These are phyloP conservation scores for Oncorhynchus tshawytscha DNA, from an alignment of 2,113 vertebrate species.

Conservation along the genomic window DNA sequence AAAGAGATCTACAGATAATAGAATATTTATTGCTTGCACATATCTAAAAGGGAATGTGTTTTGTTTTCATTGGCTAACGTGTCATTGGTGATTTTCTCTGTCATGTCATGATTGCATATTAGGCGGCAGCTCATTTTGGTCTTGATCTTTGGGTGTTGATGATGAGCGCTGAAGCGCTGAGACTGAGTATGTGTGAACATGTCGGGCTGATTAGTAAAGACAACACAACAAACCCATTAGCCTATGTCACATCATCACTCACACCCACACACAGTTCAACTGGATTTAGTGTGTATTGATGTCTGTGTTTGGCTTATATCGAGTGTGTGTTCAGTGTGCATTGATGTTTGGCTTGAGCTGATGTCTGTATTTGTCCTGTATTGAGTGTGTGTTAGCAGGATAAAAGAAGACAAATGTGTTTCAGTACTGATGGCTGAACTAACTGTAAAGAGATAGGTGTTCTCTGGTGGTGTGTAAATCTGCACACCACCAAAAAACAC, in stretches of 20 bases:
- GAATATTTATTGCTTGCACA: background rate
- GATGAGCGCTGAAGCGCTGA: constrained; percentile 52
- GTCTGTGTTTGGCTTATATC: constrained; percentile 42
- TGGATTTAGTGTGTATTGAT: background rate
- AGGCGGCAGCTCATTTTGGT: constrained; percentile 47
- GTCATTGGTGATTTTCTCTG: constrained; percentile 45
- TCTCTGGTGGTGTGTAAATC: too few species aligned
- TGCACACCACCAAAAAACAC: too few species aligned
- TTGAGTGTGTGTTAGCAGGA: background rate
- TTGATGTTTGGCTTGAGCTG: background rate
- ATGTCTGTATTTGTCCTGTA: background rate
- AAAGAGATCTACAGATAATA: background rate
- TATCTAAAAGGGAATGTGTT: background rate
- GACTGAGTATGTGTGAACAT: constrained; percentile 32
- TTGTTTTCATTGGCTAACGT: constrained; percentile 19
- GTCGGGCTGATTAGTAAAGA: constrained; percentile 37
- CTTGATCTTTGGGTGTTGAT: constrained; percentile 48
- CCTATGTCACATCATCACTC: background rate
- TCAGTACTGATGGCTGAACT: too few species aligned
- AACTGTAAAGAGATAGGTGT: too few species aligned
- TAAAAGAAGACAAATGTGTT: too few species aligned
- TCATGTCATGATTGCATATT: constrained; percentile 47
- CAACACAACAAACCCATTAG: constrained; percentile 35
- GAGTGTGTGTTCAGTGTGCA: constrained; percentile 25
- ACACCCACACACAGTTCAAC: constrained; percentile 26